A percentile compares a stretch with the other conserved stretches of the same genome.
phyloP scores from a whole-genome alignment of 2,113 vertebrate genomes.

The Arenaria interpres region DNA sequence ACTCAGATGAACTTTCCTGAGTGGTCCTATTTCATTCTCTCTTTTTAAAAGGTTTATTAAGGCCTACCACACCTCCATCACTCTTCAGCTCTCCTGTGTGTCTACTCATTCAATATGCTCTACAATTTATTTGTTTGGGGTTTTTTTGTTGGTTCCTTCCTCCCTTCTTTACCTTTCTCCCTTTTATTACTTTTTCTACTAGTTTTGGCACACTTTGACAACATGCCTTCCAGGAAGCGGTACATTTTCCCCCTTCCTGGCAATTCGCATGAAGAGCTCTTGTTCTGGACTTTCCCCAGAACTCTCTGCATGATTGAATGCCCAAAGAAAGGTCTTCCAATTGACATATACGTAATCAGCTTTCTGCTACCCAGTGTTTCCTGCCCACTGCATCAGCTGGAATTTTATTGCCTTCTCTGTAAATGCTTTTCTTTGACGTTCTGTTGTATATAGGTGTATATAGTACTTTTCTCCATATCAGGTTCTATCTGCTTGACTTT shows the following conservation, averaged over 20 bases:
- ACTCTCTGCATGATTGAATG: background rate
- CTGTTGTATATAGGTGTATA: background rate
- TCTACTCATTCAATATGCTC: background rate
- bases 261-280: background rate
- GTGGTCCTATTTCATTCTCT: accelerated
- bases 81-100: background rate
- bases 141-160: accelerated
- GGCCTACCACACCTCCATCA: background rate
- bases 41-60: background rate
- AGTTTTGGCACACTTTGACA: background rate
- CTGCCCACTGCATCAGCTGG: background rate
- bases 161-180: background rate
- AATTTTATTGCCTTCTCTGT: background rate
- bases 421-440: background rate
- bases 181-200: background rate
- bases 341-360: background rate
- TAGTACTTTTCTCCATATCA: background rate
- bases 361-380: background rate
- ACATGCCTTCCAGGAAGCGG: background rate
- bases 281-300: background rate
- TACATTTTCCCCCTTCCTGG: background rate
- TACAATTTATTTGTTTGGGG: background rate
- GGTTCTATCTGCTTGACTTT: background rate
- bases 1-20: background rate
- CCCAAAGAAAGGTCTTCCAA: background rate